Conservation (phyloP, 1,140 invertebrate genomes). For the Conus ventricosus region DNA sequence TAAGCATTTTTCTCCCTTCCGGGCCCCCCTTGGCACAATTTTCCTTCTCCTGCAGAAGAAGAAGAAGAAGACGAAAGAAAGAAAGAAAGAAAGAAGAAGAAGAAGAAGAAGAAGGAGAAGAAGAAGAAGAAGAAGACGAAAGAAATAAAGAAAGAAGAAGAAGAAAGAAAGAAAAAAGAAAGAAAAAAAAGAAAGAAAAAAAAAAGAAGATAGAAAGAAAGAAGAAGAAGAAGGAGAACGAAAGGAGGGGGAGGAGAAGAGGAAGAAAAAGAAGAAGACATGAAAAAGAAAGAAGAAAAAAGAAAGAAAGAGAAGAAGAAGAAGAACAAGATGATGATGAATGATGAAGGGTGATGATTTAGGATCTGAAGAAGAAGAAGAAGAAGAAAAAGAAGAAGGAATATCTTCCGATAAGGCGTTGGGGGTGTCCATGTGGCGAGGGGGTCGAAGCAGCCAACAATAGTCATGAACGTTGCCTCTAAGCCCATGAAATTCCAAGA, state of each 20-base stretch:
- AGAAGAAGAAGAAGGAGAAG: background rate
- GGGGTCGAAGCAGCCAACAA: background rate
- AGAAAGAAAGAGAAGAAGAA: background rate
- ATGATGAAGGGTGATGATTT: no score
- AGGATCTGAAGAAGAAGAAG: no score
- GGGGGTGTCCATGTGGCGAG: background rate
- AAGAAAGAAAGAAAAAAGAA: background rate
- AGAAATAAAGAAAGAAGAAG: background rate
- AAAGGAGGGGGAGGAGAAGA: background rate
- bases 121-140: background rate
- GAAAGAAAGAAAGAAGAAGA: background rate
- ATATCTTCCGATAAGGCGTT: background rate
- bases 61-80: background rate
- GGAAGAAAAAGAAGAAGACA: background rate
- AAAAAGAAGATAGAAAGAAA: background rate
- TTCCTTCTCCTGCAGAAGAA: background rate
- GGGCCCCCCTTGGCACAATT: no score
- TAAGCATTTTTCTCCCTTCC: no score
- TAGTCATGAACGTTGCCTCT: background rate
- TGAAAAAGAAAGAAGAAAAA: background rate
- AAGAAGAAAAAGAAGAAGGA: no score
- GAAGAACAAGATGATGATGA: background rate
- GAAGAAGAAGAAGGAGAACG: no score
- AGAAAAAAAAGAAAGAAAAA: background rate
- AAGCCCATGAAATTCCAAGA: background rate